Evolutionary conservation across 1,140 invertebrate genomes (phyloP), one percentile per base, ranked within the genome.

Genomic region (Bradysia coprophila): DNA sequence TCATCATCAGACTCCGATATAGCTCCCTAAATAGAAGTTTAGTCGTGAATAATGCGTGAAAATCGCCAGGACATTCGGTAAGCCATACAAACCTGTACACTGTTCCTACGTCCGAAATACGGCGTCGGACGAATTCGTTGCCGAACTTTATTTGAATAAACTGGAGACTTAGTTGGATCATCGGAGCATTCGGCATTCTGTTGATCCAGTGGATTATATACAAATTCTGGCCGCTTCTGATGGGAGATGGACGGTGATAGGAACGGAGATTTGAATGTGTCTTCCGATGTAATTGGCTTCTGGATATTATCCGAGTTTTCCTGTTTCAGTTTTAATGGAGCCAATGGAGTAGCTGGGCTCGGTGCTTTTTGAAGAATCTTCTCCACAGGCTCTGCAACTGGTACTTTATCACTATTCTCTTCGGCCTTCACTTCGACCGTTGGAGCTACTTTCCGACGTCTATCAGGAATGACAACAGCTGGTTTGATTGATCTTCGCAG

Each of bases 1-100:
- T 69, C 66, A 45, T 63, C 60, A 42, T 64, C 63, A 0, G 60
- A 64, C 51, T 64, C 61, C 34, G 62, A 64, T 2, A 59, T 60
- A 53, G 57, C 64, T 0, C 56, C 54, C 22, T 6, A 19, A 6
- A 21, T 13, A 19, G 15, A 3, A 13, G 28, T 21, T 34, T 32
- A 13, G 15, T 21, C 3, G 41, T 42, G 28, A 23, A 55, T n/a
- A n/a, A n/a, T n/a, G n/a, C n/a, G n/a, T n/a, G n/a, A 46, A 0
- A 52, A 50, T 0, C 50, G 47, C 2, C 49, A 48, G 0, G 55
- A 49, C 38, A 57, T 51, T 19, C 6, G 13, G n/a, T 8, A 15
- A 37, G 18, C 15, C 9, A 37, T 15, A 41, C 59, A 64, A 16
- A 56, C 61, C 40, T 63, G 60, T 39, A 62, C 48, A 41, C 67